Evolutionary conservation across 2,113 vertebrate genomes (phyloP).

Genomic region (Silurus meridionalis): DNA sequence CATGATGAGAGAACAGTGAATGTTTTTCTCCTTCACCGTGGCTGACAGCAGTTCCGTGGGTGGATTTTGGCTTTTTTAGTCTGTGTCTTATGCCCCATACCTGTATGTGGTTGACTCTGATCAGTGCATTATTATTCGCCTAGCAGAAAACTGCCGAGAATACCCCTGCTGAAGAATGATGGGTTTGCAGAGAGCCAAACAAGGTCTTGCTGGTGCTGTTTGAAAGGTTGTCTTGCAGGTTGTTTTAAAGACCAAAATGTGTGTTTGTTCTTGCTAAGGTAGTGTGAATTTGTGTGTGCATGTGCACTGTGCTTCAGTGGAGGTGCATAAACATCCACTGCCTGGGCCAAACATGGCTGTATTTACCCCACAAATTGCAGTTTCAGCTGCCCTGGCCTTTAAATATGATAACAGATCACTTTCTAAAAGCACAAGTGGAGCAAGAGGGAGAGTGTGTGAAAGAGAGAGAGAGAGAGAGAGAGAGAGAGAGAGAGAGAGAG

Average conservation of each 20-base stretch:
- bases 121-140: constrained; percentile 37
- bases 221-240: constrained; percentile 50
- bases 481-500: not conserved
- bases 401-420: constrained; percentile 47
- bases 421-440: constrained; percentile 34
- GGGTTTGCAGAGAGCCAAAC: constrained; percentile 61
- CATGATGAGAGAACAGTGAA: constrained; percentile 15
- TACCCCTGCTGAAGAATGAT: constrained; percentile 65
- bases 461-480: not conserved
- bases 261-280: constrained; percentile 26
- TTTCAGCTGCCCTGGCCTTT: constrained; percentile 16
- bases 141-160: constrained; percentile 56
- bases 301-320: constrained; percentile 32
- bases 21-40: not conserved
- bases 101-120: constrained; percentile 36
- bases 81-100: constrained; percentile 24
- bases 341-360: constrained; percentile 31
- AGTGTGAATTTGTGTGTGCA: constrained; percentile 5
- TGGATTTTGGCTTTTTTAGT: constrained; percentile 41
- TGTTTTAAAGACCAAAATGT: constrained; percentile 45
- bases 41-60: constrained; percentile 23
- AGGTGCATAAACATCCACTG: constrained; percentile 41
- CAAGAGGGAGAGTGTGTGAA: not conserved
- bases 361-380: not conserved
- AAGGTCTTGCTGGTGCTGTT: constrained; percentile 53